Evolutionary conservation across 2,888 invertebrate species (phyloP).

Genomic region (Pyrrhosoma nymphula): DNA sequence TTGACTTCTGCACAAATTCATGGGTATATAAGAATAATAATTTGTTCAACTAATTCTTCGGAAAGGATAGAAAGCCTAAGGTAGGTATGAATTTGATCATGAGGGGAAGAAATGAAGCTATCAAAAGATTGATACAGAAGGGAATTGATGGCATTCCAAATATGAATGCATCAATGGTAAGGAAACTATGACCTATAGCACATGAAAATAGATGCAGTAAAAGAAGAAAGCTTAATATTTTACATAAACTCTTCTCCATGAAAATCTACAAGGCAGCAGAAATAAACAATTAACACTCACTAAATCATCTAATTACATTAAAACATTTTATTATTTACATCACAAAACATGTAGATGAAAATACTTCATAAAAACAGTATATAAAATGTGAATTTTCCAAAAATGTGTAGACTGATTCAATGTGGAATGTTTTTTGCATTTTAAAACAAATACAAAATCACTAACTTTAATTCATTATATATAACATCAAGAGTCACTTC

Average conservation of each 20-base stretch:
- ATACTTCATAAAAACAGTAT: background rate
- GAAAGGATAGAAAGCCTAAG: background rate
- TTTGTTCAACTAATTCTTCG: background rate
- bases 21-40: background rate
- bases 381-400: background rate
- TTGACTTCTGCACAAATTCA: constrained; percentile 5
- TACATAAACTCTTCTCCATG: background rate
- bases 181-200: background rate
- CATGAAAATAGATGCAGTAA: constrained; percentile 47
- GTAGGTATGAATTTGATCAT: background rate
- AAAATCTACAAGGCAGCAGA: background rate
- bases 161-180: background rate
- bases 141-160: background rate
- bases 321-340: background rate
- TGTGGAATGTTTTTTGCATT: background rate
- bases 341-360: background rate
- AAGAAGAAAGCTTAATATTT: constrained; percentile 29
- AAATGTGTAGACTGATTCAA: background rate
- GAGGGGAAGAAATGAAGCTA: background rate
- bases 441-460: background rate
- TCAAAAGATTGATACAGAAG: background rate
- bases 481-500: background rate
- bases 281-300: background rate
- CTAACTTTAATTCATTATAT: background rate
- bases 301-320: background rate